Evolutionary conservation across 2,888 invertebrate genomes (phyloP).

Genomic region (Nemotelus nigrinus): DNA sequence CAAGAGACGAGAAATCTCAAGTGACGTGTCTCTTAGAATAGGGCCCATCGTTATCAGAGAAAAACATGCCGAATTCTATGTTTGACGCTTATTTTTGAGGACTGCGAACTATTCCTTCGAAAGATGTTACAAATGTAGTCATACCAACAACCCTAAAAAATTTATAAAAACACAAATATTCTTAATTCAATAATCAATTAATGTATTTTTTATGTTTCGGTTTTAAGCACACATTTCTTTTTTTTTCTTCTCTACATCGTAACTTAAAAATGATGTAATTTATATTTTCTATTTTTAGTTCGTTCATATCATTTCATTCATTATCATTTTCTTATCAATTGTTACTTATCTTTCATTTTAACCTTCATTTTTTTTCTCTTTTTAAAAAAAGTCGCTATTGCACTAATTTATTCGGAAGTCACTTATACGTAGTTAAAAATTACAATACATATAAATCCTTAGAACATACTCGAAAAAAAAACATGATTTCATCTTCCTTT

Average conservation of each 20-base stretch:
- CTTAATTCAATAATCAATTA: conserved; percentile 24
- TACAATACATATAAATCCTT: conserved; percentile 31
- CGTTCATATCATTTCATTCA: neutral
- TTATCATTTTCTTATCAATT: neutral
- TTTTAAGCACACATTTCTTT: conserved; percentile 36
- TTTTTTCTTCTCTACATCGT: neutral
- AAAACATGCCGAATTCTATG: too few species aligned
- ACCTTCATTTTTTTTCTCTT: conserved; percentile 11
- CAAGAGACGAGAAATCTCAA: too few species aligned
- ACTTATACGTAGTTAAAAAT: conserved; percentile 40
- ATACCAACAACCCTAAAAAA: too few species aligned
- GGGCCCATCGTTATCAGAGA: too few species aligned
- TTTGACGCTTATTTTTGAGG: too few species aligned
- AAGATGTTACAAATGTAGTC: too few species aligned
- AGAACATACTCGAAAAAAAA: conserved; percentile 21
- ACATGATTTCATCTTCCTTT: neutral
- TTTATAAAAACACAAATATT: neutral
- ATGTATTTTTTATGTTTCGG: conserved; percentile 28
- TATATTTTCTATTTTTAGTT: too few species aligned
- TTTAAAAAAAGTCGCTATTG: conserved; percentile 41
- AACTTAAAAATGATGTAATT: too few species aligned
- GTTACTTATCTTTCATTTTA: conserved; percentile 19
- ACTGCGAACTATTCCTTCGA: too few species aligned
- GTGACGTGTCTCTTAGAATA: too few species aligned
- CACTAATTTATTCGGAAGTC: conserved; percentile 43